Base-by-base conservation (phyloP, 1,140 invertebrate genomes). In the Orius laevigatus region DNA sequence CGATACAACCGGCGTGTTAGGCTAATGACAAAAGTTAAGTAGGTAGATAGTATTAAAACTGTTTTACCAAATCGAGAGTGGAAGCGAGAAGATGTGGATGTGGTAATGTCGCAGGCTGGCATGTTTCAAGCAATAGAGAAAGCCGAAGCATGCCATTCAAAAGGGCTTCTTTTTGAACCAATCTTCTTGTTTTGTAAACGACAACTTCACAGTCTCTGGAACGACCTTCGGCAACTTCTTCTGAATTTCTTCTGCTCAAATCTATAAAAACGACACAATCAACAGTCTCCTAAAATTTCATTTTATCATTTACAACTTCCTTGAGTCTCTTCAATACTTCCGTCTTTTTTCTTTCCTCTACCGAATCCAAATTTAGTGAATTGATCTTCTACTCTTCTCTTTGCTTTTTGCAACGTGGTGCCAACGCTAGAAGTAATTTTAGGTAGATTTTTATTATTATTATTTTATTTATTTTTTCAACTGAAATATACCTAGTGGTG, bases 31-130 rank as follows among this genome's bases (percentile, higher is more conserved):
- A 25, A 25, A 25, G 8, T 25, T 25, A 25, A 25, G 25, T n/a
- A n/a, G n/a, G n/a, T n/a, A n/a, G n/a, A 41, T 6, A 46, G 33
- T 38, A 10, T 20, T 43, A 47, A 43, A 52, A 25, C 8, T 25
- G 8, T 3, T 25, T 70, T 70, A 96, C 93, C 73, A 99, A 72
- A 66, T 98, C 92, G 31, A 98, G 64, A 38, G 94, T 68, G 6
- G 93, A 91, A n/a, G 88, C 91, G 58, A 98, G 77, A 32, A 99
- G 72, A 60, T 93, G 84, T 16, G 93, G 78, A 71, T 99, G 95
- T 2, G 95, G 95, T 38, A 97, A 78, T 1, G 83, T 77, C 11
- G 95, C 95, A 8, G 96, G 96, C 46, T 87, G 81, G 60, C 88
- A 94, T 20, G 86, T 91, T 64, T 98, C 93, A 49, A 98, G 62